Conservation (phyloP, 2,797 vertebrate genomes). For the Pseudomugil tenellus region DNA sequence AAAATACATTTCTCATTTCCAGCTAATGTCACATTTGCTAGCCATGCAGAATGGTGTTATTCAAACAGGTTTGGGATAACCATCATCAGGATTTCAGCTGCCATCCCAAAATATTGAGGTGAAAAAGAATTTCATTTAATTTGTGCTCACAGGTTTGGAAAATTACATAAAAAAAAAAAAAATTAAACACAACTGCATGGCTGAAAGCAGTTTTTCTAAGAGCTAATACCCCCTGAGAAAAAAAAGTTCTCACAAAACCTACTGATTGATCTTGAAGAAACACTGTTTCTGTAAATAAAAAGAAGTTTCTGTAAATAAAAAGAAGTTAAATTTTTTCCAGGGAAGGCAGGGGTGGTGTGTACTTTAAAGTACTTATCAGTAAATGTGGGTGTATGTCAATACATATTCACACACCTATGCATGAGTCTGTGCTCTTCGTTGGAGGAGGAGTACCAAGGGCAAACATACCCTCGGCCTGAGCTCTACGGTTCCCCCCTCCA, state of each 20-base stretch:
- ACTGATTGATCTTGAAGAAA: conserved; percentile 7
- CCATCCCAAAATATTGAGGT: conserved; percentile 1
- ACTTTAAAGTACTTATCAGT: conserved; percentile 16
- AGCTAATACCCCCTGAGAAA: conserved; percentile 2
- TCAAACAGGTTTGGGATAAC: conserved; percentile 1
- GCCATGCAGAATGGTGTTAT: conserved; percentile 9
- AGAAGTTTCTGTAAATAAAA: conserved; percentile 11
- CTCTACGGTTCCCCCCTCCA: conserved; percentile 87
- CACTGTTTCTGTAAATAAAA: not conserved
- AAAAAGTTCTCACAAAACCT: not conserved
- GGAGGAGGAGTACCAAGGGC: conserved; percentile 80
- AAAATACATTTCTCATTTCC: conserved; percentile 5
- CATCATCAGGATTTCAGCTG: conserved; percentile 3
- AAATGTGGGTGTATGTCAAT: conserved; percentile 36
- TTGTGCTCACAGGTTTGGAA: conserved; percentile 3
- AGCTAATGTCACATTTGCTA: not conserved
- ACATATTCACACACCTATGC: conserved; percentile 78
- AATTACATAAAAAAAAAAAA: conserved; percentile 1
- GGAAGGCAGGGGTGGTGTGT: too few relatives aligned
- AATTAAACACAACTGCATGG: not conserved
- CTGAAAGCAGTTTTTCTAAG: conserved; percentile 18
- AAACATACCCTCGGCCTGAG: conserved; percentile 93
- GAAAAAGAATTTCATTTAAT: conserved; percentile 16
- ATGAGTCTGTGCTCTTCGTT: conserved; percentile 82
- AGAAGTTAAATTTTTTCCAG: not conserved